Base-by-base conservation (phyloP, 1,140 invertebrate species). In the Pseudomyrmex gracilis region DNA sequence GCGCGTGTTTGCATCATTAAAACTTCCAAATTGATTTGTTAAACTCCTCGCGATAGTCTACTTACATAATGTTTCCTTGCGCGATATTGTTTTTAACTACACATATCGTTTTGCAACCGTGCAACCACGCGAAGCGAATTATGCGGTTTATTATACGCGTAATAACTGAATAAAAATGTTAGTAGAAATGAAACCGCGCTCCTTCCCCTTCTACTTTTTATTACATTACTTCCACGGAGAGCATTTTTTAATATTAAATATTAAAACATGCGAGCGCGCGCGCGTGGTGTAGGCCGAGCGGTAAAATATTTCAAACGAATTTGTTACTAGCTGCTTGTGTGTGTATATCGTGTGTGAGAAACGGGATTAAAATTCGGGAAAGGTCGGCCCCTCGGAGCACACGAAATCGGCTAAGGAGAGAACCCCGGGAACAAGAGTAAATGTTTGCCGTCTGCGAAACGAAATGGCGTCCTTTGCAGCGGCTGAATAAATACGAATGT, bases 381-480 rank as follows among this genome's bases (percentile, higher is more conserved):
- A 70, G 83, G 67, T 82, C 78, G 64, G 68, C 34, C 71, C 63
- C 64, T 58, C 67, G 77, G 45, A n/a, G 43, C 70, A 43, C 51
- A 43, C 13, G 70, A 51, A 80, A 85, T 77, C 84, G 43, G 20
- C 61, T 57, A 77, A 76, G 49, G 68, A 87, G 86, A 85, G 78
- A 86, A 77, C 68, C 58, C 58, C 73, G 77, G 88, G 82, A 89
- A 83, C 76, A 87, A 85, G 82, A 88, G 84, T 86, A 87, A 87
- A 89, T 89, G 84, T 89, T 88, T 87, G 88, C 88, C 77, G 85
- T 73, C 77, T 66, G 58, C 68, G 64, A 82, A 87, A 76, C 84
- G 73, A 87, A 89, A 87, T 86, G 84, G 77, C 82, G 78, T 87
- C 77, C 84, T 68, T 61, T 68, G 85, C 63, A 84, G 70, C 85